Conservation (phyloP, 1,140 invertebrate species). For the Andrena cerasifolii region DNA sequence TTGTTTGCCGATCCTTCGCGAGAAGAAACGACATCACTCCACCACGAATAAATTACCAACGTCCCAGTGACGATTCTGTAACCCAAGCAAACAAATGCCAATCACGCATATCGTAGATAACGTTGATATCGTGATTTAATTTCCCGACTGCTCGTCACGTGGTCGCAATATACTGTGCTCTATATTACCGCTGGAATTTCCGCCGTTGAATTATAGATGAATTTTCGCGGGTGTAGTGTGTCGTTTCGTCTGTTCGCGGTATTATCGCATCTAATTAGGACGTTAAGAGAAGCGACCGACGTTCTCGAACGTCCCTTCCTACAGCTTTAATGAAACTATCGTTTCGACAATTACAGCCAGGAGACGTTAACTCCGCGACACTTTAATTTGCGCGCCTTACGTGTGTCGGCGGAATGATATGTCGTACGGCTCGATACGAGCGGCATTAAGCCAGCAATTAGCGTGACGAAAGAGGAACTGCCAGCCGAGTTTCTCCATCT, state of each 20-base stretch:
- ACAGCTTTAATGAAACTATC: slow-evolving; percentile 35
- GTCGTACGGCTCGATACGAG: not conserved
- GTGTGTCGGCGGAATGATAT: not conserved
- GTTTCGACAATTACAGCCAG: slow-evolving; percentile 26
- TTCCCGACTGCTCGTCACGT: slow-evolving; percentile 14
- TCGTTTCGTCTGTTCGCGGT: not conserved
- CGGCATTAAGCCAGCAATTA: too few species aligned
- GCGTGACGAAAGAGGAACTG: too few species aligned
- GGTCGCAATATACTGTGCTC: not conserved
- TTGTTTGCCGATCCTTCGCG: not conserved
- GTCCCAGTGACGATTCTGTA: not conserved
- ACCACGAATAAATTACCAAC: too few species aligned
- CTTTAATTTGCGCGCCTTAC: slow-evolving; percentile 28
- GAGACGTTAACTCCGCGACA: slow-evolving; percentile 20
- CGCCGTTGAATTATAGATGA: slow-evolving; percentile 21
- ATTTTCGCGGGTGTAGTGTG: not conserved
- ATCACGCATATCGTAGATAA: slow-evolving; percentile 10
- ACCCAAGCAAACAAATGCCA: not conserved
- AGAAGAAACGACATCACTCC: not conserved
- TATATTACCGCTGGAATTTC: not conserved
- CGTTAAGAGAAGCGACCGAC: not conserved
- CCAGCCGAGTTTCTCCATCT: too few species aligned
- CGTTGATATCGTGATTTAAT: slow-evolving; percentile 27
- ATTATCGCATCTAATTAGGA: slow-evolving; percentile 45
- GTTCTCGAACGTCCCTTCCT: not conserved